These are phyloP conservation scores for Anhinga anhinga DNA, from an alignment of 2,113 vertebrate species.

Conservation along the genomic window DNA sequence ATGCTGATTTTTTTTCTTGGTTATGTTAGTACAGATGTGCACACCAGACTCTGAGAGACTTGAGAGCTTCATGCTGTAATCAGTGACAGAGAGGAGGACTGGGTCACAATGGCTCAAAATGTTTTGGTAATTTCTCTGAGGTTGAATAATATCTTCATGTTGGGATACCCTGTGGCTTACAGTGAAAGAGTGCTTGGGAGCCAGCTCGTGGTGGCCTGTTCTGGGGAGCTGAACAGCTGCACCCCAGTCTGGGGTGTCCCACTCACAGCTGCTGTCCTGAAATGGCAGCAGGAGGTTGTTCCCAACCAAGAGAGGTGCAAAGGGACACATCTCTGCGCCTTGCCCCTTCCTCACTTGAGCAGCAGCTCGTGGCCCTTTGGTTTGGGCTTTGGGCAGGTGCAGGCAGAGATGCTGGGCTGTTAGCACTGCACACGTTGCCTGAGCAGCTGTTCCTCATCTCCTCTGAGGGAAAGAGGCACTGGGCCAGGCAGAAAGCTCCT, in stretches of 20 bases:
- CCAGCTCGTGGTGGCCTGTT: background rate
- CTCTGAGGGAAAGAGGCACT: background rate
- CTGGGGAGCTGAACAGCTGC: background rate
- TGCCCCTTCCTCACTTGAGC: background rate
- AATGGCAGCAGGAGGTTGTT: rapidly evolving
- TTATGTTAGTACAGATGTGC: background rate
- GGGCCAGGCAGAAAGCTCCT: background rate
- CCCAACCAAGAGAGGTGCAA: background rate
- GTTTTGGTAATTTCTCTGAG: background rate
- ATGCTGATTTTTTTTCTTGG: background rate
- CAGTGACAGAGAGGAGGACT: background rate
- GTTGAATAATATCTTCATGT: background rate
- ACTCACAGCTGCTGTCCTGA: background rate
- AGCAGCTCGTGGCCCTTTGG: background rate
- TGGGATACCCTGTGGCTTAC: background rate
- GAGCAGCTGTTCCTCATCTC: background rate
- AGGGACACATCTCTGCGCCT: rapidly evolving
- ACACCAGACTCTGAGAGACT: background rate
- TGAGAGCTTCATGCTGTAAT: background rate
- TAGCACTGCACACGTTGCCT: rapidly evolving
- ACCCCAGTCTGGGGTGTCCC: background rate
- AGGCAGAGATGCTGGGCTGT: background rate
- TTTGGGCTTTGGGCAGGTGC: background rate
- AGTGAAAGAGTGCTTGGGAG: background rate
- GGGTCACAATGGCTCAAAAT: background rate